Percentiles rank a stretch among this genome's conserved stretches.
Conservation (phyloP, 2,797 vertebrate species). For the Hypotaenidia okinawae region DNA sequence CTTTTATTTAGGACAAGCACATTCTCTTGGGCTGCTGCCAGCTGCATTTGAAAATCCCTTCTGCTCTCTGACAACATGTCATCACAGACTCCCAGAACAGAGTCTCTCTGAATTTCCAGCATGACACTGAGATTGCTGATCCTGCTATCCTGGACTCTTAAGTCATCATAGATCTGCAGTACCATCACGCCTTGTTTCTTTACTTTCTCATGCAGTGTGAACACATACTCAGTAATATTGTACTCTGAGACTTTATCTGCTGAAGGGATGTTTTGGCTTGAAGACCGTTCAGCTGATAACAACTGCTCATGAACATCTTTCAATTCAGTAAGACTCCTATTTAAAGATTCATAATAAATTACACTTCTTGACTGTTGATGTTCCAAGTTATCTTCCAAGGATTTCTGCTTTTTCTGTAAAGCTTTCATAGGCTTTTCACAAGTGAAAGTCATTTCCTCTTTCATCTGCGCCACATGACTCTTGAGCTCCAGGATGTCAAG, state of each 20-base stretch:
- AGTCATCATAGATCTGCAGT: slow-evolving; percentile 71
- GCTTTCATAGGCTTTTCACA: slow-evolving; percentile 75
- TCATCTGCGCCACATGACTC: slow-evolving; percentile 66
- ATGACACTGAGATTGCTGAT: slow-evolving; percentile 76
- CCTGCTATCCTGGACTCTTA: slow-evolving; percentile 76
- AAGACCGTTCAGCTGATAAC: slow-evolving; percentile 40
- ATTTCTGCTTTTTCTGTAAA: slow-evolving; percentile 73
- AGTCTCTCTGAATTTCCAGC: slow-evolving; percentile 68
- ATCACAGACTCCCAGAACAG: slow-evolving; percentile 69
- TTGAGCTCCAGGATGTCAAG: slow-evolving; percentile 76
- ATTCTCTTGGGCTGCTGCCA: slow-evolving; percentile 69
- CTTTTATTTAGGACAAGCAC: slow-evolving; percentile 77
- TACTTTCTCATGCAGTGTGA: slow-evolving; percentile 69
- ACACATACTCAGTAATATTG: slow-evolving; percentile 70
- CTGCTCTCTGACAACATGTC: slow-evolving; percentile 73
- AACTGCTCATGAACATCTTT: slow-evolving; percentile 69
- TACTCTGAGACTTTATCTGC: not conserved
- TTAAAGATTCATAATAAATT: slow-evolving; percentile 76
- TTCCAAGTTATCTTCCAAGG: slow-evolving; percentile 70
- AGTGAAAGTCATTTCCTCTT: slow-evolving; percentile 67
- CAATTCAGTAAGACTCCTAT: slow-evolving; percentile 76
- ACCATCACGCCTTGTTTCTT: slow-evolving; percentile 76
- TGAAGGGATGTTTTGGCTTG: not conserved
- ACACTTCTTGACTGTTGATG: slow-evolving; percentile 58
- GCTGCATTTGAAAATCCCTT: slow-evolving; percentile 68